phyloP scores from a whole-genome alignment of 2,797 vertebrate species.

The Hydrophis major region DNA sequence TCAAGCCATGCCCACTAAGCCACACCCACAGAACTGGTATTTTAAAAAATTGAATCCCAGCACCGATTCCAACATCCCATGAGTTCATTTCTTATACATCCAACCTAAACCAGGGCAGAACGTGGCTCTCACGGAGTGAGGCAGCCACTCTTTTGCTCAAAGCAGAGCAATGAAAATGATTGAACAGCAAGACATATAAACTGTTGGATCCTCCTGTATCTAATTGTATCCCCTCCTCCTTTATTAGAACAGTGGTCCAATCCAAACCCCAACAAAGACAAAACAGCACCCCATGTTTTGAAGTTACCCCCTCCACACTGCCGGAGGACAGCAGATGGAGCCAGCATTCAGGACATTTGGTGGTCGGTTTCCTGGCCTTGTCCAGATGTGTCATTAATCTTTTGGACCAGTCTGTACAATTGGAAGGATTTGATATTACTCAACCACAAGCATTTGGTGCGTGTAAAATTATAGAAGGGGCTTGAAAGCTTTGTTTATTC shows the following conservation, averaged over 20 bases:
- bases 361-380: not conserved
- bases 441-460: conserved; percentile 36
- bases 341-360: not conserved
- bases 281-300: not conserved
- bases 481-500: conserved; percentile 57
- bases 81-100: not conserved
- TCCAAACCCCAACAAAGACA: not conserved
- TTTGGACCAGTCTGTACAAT: conserved; percentile 45
- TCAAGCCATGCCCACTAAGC: too few species aligned
- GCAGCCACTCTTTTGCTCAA: not conserved
- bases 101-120: not conserved
- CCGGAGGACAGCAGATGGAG: not conserved
- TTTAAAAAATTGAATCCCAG: too few species aligned
- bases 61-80: not conserved
- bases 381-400: not conserved
- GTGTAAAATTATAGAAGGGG: conserved; percentile 48
- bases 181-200: not conserved
- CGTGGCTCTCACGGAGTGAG: not conserved
- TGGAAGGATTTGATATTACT: not conserved
- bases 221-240: not conserved
- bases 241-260: not conserved
- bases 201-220: not conserved
- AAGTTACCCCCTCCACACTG: not conserved
- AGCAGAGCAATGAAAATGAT: not conserved
- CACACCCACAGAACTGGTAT: too few species aligned